A percentile compares a stretch with the other conserved stretches of the same genome.
Conservation (phyloP, 1,140 invertebrate species). For the Ceratitis capitata region DNA sequence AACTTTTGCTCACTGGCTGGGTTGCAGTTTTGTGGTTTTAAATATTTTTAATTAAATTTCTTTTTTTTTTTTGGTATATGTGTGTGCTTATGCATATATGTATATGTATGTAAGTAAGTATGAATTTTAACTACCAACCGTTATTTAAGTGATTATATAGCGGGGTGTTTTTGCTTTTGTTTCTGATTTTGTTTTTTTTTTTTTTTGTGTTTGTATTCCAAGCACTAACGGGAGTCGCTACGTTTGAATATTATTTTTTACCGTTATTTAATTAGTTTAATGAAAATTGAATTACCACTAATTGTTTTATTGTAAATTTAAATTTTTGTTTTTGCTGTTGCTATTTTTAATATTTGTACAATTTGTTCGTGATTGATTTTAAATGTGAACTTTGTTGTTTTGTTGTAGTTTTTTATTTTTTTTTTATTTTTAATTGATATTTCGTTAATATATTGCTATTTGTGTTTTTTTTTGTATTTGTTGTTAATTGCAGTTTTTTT, state of each 20-base stretch:
- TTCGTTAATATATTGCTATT: background rate
- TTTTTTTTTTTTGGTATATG: background rate
- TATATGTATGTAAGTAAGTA: background rate
- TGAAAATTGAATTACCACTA: background rate
- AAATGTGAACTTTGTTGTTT: background rate
- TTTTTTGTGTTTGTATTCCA: background rate
- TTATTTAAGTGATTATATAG: background rate
- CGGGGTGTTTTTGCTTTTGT: no score
- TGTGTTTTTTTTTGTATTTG: background rate
- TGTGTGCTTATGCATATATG: background rate
- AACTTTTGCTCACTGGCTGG: conserved; percentile 38
- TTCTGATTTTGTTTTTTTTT: no score
- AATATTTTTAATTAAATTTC: no score
- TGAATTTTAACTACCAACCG: background rate
- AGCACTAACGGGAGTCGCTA: background rate
- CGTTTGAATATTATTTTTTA: background rate
- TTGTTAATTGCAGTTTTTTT: background rate
- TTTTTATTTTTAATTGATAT: background rate
- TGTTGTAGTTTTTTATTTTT: background rate
- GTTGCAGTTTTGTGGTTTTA: background rate
- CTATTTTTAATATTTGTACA: conserved; percentile 12
- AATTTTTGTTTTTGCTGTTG: background rate
- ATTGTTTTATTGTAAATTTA: background rate
- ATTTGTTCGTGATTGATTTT: background rate
- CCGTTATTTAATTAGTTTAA: background rate